These are phyloP conservation scores for Hydrozoanthus tunicans DNA, from an alignment of 64 coral and sea anemone genomes.

Conservation along the genomic window DNA sequence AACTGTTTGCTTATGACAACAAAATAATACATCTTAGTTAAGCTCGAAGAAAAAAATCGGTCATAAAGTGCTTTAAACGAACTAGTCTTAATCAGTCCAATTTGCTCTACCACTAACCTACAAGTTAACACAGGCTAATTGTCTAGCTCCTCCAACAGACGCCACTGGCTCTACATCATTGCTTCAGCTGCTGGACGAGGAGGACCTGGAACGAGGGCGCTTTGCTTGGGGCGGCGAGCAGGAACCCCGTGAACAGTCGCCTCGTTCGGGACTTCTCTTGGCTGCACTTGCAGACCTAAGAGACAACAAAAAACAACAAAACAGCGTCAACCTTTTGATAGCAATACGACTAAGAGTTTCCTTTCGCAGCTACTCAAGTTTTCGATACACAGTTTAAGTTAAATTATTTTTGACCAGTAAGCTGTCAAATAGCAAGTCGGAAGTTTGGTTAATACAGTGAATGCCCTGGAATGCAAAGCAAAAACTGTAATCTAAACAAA, in stretches of 20 bases:
- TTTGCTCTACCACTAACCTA: slow-evolving; percentile 23
- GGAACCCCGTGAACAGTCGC: neutral
- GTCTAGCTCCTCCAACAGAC: slow-evolving; percentile 15
- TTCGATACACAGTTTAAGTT: neutral
- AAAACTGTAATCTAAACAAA: too few species aligned
- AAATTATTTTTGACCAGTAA: neutral
- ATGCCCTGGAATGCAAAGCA: too few species aligned
- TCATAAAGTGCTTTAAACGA: too few species aligned
- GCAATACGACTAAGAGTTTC: neutral
- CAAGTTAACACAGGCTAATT: slow-evolving; percentile 33
- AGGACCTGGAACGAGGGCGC: slow-evolving; percentile 39
- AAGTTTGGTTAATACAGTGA: too few species aligned
- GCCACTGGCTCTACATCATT: neutral
- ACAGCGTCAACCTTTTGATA: neutral
- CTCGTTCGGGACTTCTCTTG: slow-evolving; percentile 12
- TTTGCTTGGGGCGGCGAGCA: slow-evolving; percentile 45
- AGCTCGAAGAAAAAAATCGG: too few species aligned
- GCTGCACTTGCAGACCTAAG: slow-evolving; percentile 21
- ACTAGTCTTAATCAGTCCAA: too few species aligned
- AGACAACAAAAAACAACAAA: neutral
- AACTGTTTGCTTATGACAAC: too few species aligned
- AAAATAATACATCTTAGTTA: too few species aligned
- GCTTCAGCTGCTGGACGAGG: neutral
- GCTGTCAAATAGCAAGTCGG: neutral
- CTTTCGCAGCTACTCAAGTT: neutral